Evolutionary conservation across 2,113 vertebrate genomes (phyloP).

Genomic region (Apteryx owenii): DNA sequence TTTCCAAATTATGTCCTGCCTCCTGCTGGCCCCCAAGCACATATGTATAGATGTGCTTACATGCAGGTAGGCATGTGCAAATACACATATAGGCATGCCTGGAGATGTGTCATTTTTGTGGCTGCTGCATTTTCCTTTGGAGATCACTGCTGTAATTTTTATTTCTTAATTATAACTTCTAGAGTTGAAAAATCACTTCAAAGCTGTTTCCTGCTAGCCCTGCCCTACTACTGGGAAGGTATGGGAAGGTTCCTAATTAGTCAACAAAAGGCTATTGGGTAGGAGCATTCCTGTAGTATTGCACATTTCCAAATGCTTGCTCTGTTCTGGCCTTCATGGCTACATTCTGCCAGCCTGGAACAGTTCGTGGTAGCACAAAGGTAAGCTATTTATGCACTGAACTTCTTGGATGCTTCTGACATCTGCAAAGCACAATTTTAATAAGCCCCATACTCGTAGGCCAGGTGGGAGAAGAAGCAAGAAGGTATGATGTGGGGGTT

Average conservation of each 20-base stretch:
- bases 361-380: neutral
- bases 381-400: neutral
- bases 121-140: neutral
- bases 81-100: neutral
- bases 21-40: slow-evolving; percentile 16
- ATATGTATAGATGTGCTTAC: neutral
- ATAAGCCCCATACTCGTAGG: accelerated
- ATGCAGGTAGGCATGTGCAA: neutral
- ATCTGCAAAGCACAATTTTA: neutral
- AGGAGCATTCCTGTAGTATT: neutral
- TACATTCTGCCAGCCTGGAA: neutral
- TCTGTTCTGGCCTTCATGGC: neutral
- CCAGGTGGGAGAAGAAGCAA: neutral
- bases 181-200: neutral
- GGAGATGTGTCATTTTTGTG: neutral
- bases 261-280: neutral
- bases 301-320: accelerated
- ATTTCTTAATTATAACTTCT: neutral
- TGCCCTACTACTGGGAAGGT: neutral
- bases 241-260: neutral
- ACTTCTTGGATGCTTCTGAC: neutral
- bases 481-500: neutral
- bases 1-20: slow-evolving; percentile 50
- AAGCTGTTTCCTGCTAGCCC: neutral
- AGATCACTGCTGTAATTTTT: neutral